Percentiles rank a stretch among this genome's conserved stretches.
Conservation (phyloP, 2,113 vertebrate species). For the Corythoichthys intestinalis region DNA sequence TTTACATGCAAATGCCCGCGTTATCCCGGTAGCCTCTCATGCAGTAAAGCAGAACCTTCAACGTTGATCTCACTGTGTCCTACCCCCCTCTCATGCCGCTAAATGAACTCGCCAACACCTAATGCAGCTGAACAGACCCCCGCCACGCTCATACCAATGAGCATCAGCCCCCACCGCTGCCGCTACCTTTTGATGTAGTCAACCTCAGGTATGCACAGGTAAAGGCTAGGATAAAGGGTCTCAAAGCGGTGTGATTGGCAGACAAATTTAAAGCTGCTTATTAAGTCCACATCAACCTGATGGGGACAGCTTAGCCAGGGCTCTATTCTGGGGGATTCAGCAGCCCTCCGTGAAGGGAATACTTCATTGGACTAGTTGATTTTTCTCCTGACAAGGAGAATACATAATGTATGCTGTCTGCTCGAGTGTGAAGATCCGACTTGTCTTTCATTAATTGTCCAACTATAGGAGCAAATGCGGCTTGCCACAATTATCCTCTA, state of each 20-base stretch:
- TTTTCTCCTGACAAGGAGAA: not conserved
- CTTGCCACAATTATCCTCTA: not conserved
- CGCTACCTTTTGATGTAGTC: conserved; percentile 47
- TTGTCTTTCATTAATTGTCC: not conserved
- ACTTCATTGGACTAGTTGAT: conserved; percentile 24
- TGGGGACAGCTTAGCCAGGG: conserved; percentile 41
- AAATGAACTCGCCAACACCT: conserved; percentile 64
- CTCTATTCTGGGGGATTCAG: conserved; percentile 41
- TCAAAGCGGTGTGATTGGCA: conserved; percentile 63
- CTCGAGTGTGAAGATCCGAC: not conserved
- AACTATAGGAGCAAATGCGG: not conserved
- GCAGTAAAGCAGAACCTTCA: conserved; percentile 51
- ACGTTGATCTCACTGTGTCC: conserved; percentile 51
- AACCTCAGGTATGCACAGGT: conserved; percentile 40
- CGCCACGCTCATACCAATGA: conserved; percentile 61
- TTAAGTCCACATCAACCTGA: conserved; percentile 51
- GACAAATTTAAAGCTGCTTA: conserved; percentile 53
- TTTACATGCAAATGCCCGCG: conserved; percentile 17
- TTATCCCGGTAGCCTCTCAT: conserved; percentile 23
- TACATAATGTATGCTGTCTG: not conserved
- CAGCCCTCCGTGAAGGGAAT: conserved; percentile 45
- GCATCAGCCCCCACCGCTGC: conserved; percentile 28
- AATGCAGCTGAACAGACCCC: conserved; percentile 53
- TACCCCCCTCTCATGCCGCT: conserved; percentile 49
- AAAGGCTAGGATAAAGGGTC: conserved; percentile 42